A percentile compares a stretch with the other conserved stretches of the same genome.
phyloP scores from a whole-genome alignment of 1,140 invertebrate genomes.

The Belonocnema kinseyi region DNA sequence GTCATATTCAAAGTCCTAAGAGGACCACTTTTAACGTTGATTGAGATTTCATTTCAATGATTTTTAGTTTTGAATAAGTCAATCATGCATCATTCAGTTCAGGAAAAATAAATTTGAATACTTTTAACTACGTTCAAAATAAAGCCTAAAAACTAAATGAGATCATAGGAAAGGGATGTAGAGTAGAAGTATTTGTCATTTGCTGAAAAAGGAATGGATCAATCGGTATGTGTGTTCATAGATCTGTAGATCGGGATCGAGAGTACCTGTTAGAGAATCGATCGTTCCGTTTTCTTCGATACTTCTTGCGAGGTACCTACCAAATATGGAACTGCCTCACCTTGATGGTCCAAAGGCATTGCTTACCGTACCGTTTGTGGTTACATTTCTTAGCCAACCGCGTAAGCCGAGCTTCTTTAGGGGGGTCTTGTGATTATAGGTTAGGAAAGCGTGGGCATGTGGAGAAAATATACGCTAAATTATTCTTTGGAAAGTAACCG shows the following conservation, averaged over 20 bases:
- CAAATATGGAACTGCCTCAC: conserved; percentile 40
- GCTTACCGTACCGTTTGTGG: conserved; percentile 25
- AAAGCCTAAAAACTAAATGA: not conserved
- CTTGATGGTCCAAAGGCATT: conserved; percentile 33
- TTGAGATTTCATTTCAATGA: too few species aligned
- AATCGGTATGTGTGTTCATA: not conserved
- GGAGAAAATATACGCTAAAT: conserved; percentile 6
- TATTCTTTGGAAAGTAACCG: not conserved
- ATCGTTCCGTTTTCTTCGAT: conserved; percentile 23
- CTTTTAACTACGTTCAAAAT: too few species aligned
- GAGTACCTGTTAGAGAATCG: not conserved
- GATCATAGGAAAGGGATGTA: not conserved
- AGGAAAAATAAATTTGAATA: too few species aligned
- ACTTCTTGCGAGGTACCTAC: conserved; percentile 22
- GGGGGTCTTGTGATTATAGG: not conserved
- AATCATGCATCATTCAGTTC: too few species aligned
- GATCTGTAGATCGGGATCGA: conserved; percentile 18
- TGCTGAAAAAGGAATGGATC: conserved; percentile 15
- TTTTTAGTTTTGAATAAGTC: too few species aligned
- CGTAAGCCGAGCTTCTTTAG: conserved; percentile 13
- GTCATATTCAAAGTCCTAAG: too few species aligned
- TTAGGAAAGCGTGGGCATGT: not conserved
- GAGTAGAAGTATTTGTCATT: conserved; percentile 1
- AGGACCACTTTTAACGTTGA: too few species aligned
- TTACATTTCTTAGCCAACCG: conserved; percentile 28